Evolutionary conservation across 23 tunicate species (phyloP).

Genomic region (Styela plicata): DNA sequence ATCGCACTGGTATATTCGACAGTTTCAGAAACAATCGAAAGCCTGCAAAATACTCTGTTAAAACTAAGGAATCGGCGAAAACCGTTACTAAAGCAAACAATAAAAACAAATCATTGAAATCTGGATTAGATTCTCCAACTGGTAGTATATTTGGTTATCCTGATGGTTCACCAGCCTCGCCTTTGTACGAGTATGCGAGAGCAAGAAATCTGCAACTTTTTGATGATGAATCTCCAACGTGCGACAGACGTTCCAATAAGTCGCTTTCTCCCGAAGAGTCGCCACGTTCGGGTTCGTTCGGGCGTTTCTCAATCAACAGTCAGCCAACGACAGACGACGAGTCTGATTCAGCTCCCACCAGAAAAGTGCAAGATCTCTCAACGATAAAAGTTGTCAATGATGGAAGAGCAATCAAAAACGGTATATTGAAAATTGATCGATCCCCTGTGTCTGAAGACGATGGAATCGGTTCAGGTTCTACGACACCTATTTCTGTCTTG

Average conservation of each 20-base stretch:
- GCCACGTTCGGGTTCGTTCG: neutral
- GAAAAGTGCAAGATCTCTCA: conserved; percentile 1
- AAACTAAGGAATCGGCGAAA: neutral
- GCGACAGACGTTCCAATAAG: neutral
- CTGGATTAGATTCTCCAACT: neutral
- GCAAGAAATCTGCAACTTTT: neutral
- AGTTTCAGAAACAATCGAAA: conserved; percentile 18
- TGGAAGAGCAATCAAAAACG: neutral
- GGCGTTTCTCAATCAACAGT: neutral
- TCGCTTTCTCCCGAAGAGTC: neutral
- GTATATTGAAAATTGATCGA: neutral
- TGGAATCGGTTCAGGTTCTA: conserved; percentile 8
- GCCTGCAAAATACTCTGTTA: neutral
- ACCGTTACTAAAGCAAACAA: neutral
- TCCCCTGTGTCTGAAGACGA: conserved; percentile 2
- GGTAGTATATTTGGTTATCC: neutral
- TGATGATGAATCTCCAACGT: neutral
- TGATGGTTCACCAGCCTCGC: neutral
- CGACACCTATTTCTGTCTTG: neutral
- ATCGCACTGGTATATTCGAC: conserved; percentile 1
- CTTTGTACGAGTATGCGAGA: neutral
- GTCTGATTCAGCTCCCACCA: neutral
- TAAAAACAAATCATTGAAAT: neutral
- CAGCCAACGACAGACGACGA: conserved; percentile 3
- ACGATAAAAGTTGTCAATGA: neutral